These are phyloP conservation scores for Tromatobia lineatoria DNA, from an alignment of 2,888 invertebrate species.

Conservation along the genomic window DNA sequence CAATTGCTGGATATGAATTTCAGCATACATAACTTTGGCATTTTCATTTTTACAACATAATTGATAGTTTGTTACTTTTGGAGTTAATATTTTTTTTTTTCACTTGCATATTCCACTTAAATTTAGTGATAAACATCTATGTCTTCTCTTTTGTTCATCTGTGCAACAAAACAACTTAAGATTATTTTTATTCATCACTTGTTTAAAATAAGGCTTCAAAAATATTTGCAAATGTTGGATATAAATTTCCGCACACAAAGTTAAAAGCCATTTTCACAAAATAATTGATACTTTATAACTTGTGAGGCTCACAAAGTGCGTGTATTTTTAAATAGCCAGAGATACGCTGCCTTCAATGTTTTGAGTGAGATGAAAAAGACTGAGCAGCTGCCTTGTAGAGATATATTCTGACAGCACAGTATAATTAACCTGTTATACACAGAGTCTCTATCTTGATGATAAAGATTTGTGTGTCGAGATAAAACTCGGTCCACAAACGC, in stretches of 20 bases:
- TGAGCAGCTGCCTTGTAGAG: not conserved
- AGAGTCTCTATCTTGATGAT: not conserved
- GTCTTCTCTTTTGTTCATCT: no score
- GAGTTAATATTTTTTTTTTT: no score
- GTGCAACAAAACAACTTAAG: no score
- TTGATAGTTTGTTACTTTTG: no score
- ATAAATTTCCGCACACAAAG: not conserved
- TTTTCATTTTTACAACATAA: no score
- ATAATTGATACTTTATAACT: not conserved
- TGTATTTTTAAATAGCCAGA: conserved; percentile 3
- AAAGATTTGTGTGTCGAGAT: conserved; percentile 19
- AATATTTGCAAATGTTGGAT: no score
- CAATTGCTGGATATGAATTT: no score
- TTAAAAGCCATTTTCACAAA: not conserved
- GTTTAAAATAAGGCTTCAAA: no score
- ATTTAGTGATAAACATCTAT: no score
- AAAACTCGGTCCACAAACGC: conserved; percentile 6
- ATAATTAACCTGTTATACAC: conserved; percentile 20
- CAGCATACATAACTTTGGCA: no score
- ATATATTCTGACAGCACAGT: not conserved
- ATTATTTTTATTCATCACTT: no score
- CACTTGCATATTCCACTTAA: no score
- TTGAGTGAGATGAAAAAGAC: not conserved
- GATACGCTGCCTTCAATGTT: not conserved
- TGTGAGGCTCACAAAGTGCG: not conserved